These are phyloP conservation scores for Hexactinellida sp. DNA, from an alignment of 37 sponge, comb jelly and placozoan genomes.

Conservation along the genomic window DNA sequence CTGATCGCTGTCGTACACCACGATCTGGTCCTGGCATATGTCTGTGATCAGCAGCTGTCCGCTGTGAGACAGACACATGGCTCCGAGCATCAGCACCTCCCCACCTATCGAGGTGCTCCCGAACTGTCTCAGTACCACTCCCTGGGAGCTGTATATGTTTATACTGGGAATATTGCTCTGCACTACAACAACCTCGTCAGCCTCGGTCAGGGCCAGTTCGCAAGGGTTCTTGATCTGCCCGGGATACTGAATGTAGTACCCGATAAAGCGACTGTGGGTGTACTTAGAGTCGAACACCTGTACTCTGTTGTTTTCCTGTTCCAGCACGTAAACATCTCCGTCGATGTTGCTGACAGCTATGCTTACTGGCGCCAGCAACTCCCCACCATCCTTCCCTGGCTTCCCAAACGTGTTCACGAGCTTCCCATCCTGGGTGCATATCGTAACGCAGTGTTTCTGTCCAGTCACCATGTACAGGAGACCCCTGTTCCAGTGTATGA, in stretches of 20 bases:
- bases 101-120: background rate
- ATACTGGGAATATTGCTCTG: background rate
- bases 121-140: background rate
- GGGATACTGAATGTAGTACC: background rate
- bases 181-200: background rate
- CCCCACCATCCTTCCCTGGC: background rate
- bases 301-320: background rate
- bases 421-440: background rate
- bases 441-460: background rate
- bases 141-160: background rate
- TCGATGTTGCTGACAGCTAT: background rate
- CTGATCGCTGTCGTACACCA: background rate
- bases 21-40: background rate
- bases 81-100: background rate
- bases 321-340: background rate
- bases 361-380: background rate
- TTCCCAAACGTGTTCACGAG: background rate
- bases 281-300: background rate
- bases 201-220: background rate
- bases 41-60: background rate
- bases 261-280: background rate
- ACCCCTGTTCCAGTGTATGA: background rate
- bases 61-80: background rate
- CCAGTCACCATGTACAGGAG: background rate
- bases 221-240: conserved; percentile 4